Evolutionary conservation across 1,140 invertebrate genomes (phyloP).

Genomic region (Antheraea mylitta): DNA sequence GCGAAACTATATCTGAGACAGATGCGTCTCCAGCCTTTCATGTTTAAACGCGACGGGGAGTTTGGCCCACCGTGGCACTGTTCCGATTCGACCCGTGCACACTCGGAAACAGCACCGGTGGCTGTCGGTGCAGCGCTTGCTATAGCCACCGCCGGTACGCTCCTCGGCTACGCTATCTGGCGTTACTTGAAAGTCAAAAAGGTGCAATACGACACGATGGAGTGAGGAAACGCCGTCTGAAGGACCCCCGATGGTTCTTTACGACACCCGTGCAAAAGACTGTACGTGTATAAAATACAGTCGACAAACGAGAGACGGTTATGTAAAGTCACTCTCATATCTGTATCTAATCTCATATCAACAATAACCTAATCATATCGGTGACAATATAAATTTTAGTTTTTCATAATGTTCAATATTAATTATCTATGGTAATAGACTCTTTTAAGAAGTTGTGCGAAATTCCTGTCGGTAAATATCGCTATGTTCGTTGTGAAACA

Average conservation of each 20-base stretch:
- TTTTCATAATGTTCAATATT: no score
- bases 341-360: no score
- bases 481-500: no score
- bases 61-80: constrained; percentile 80
- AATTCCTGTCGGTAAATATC: no score
- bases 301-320: no score
- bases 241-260: constrained; percentile 19
- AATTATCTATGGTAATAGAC: no score
- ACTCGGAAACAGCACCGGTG: constrained; percentile 92
- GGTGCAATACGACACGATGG: constrained; percentile 95
- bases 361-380: no score
- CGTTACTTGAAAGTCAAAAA: constrained; percentile 94
- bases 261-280: background rate
- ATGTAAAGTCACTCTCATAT: no score
- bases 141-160: constrained; percentile 87
- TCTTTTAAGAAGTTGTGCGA: no score
- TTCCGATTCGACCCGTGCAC: constrained; percentile 67
- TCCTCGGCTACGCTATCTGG: constrained; percentile 92
- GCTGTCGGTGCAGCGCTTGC: constrained; percentile 93
- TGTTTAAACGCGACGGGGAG: constrained; percentile 80
- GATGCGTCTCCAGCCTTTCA: constrained; percentile 80
- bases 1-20: constrained; percentile 80
- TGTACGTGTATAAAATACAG: background rate
- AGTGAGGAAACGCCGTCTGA: constrained; percentile 74
- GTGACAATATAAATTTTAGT: no score